Percentiles rank a stretch among this genome's conserved stretches.
Evolutionary conservation across 2,888 invertebrate species (phyloP).

Genomic region (Pyrocoelia pectoralis): DNA sequence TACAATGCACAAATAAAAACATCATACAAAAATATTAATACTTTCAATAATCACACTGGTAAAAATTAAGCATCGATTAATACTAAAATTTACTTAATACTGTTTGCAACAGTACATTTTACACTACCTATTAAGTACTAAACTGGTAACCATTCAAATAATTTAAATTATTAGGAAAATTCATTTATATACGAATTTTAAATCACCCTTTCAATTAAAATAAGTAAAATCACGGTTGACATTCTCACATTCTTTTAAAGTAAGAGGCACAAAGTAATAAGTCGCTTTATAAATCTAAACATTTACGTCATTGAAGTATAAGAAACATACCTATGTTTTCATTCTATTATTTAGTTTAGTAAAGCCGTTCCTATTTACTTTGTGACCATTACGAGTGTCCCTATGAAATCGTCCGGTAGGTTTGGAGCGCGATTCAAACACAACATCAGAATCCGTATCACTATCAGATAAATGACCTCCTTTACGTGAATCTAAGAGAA

Average conservation of each 20-base stretch:
- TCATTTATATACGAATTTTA: background rate
- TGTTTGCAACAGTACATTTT: background rate
- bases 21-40: slow-evolving; percentile 1
- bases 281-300: background rate
- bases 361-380: slow-evolving; percentile 65
- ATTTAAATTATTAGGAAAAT: background rate
- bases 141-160: background rate
- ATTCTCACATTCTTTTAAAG: background rate
- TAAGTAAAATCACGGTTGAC: background rate
- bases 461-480: slow-evolving; percentile 75
- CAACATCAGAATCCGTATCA: slow-evolving; percentile 85
- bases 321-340: slow-evolving; percentile 60
- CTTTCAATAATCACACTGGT: slow-evolving; percentile 1
- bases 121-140: background rate
- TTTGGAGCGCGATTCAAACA: slow-evolving; percentile 79
- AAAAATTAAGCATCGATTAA: background rate
- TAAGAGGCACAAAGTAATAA: background rate
- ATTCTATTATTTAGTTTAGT: slow-evolving; percentile 62
- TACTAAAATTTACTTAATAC: background rate
- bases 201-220: background rate
- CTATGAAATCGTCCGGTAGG: slow-evolving; percentile 61
- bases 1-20: background rate
- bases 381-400: slow-evolving; percentile 66
- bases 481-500: slow-evolving; percentile 65
- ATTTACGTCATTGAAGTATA: background rate